Evolutionary conservation across 2,888 invertebrate species (phyloP).

Genomic region (Thyatira batis): DNA sequence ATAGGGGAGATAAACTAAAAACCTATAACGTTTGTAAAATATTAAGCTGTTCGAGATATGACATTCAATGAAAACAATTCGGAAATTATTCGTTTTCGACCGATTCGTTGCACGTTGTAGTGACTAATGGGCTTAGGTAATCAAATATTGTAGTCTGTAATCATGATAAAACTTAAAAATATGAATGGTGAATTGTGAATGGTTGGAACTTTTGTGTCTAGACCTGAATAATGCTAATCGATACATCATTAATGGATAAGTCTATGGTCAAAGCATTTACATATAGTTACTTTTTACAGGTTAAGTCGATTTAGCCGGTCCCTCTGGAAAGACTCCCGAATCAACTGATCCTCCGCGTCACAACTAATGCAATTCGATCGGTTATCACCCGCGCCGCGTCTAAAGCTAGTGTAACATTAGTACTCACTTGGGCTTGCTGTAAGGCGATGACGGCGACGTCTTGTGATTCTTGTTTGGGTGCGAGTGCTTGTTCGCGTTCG

Average conservation of each 20-base stretch:
- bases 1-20: too few relatives aligned
- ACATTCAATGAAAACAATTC: background rate
- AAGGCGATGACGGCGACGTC: constrained; percentile 70
- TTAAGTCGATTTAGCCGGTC: too few relatives aligned
- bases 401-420: background rate
- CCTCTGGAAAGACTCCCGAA: too few relatives aligned
- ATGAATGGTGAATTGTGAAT: background rate
- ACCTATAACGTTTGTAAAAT: too few relatives aligned
- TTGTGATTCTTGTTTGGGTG: constrained; percentile 80
- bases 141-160: background rate
- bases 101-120: too few relatives aligned
- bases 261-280: too few relatives aligned
- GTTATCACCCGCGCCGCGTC: background rate
- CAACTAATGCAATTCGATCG: background rate
- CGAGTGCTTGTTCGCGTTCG: constrained; percentile 86
- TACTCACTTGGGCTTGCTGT: constrained; percentile 80
- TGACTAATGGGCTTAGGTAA: background rate
- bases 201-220: too few relatives aligned
- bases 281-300: too few relatives aligned
- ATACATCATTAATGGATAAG: too few relatives aligned
- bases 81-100: background rate
- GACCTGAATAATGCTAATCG: background rate
- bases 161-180: background rate
- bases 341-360: too few relatives aligned
- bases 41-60: too few relatives aligned